Percentiles rank a stretch among this genome's conserved stretches.
Evolutionary conservation across 2,113 vertebrate genomes (phyloP).

Genomic region (Cercocebus atys): DNA sequence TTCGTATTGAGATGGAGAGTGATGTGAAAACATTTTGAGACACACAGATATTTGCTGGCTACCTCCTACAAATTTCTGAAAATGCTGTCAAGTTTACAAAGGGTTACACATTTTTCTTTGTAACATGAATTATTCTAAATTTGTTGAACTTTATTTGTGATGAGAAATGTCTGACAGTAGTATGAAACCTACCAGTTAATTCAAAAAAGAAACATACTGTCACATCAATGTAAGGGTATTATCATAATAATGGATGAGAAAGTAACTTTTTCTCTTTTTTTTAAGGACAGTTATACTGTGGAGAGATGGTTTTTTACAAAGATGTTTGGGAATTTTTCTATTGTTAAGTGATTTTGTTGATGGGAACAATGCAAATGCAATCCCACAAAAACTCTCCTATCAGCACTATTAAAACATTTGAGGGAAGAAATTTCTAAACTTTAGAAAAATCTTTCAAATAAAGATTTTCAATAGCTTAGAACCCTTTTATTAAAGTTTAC

Average conservation of each 20-base stretch:
- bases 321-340: not conserved
- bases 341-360: slow-evolving; percentile 34
- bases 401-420: not conserved
- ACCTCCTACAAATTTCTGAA: not conserved
- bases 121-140: slow-evolving; percentile 29
- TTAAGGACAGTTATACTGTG: not conserved
- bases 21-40: not conserved
- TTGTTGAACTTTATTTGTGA: slow-evolving; percentile 32
- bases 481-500: not conserved
- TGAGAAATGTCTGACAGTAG: not conserved
- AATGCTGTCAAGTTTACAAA: not conserved
- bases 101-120: not conserved
- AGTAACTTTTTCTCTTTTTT: not conserved
- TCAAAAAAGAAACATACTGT: not conserved
- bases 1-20: not conserved
- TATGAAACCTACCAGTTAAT: not conserved
- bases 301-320: not conserved
- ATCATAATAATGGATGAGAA: not conserved
- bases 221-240: not conserved
- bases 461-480: slow-evolving; percentile 18
- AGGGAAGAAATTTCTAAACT: slow-evolving; percentile 9
- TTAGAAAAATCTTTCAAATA: not conserved
- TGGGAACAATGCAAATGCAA: not conserved
- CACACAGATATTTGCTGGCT: not conserved
- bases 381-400: not conserved